A percentile compares a stretch with the other conserved stretches of the same genome.
These are phyloP conservation scores for Callopanchax toddi DNA, from an alignment of 2,113 vertebrate species.

Conservation along the genomic window DNA sequence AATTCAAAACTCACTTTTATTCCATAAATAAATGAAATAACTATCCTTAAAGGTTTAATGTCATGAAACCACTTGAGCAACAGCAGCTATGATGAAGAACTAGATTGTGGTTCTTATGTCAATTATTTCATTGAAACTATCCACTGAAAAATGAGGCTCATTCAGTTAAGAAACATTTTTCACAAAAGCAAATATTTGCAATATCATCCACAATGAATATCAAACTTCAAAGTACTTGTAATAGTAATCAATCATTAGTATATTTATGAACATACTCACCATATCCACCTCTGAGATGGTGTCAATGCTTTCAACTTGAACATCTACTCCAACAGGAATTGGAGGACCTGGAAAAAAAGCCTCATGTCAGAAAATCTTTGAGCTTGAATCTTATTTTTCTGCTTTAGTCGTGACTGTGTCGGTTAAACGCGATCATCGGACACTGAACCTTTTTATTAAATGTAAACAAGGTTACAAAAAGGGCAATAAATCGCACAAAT, in stretches of 20 bases:
- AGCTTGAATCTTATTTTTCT: not conserved
- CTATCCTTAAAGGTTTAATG: no score
- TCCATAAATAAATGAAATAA: no score
- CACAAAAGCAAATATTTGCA: not conserved
- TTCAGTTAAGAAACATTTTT: not conserved
- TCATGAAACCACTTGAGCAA: no score
- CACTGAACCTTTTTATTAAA: not conserved
- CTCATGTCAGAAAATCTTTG: conserved; percentile 1
- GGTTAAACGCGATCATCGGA: not conserved
- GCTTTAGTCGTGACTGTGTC: no score
- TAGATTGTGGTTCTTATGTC: no score
- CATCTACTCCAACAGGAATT: conserved; percentile 85
- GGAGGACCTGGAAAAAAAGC: conserved; percentile 76
- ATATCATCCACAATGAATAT: not conserved
- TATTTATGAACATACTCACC: conserved; percentile 56
- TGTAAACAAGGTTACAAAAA: conserved; percentile 1
- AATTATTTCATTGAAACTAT: not conserved
- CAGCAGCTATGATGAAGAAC: no score
- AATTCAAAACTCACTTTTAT: no score
- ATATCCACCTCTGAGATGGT: conserved; percentile 85
- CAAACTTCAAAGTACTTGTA: not conserved
- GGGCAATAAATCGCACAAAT: conserved; percentile 13
- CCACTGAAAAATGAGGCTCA: not conserved
- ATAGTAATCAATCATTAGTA: no score
- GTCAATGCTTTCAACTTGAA: conserved; percentile 85